Evolutionary conservation across 2,113 vertebrate genomes (phyloP).

Genomic region (Crypturellus undulatus): DNA sequence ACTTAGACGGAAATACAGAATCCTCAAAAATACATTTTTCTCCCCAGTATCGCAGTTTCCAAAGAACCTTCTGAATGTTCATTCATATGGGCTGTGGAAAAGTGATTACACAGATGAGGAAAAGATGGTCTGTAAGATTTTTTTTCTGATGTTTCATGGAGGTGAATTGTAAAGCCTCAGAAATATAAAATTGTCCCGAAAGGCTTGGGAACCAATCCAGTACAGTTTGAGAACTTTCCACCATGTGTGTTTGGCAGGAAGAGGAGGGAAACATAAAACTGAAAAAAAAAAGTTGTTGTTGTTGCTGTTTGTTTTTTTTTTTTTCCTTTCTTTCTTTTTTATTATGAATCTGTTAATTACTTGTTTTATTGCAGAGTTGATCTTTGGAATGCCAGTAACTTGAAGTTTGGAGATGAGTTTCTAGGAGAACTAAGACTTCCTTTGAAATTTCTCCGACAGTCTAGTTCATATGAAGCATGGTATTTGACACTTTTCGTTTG

Average conservation of each 20-base stretch:
- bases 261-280: background rate
- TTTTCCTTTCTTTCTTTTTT: background rate
- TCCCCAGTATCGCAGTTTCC: background rate
- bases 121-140: background rate
- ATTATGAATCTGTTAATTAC: background rate
- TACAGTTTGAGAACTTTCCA: background rate
- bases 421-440: constrained; percentile 93
- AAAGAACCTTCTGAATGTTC: background rate
- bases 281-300: background rate
- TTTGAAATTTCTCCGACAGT: constrained; percentile 89
- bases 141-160: background rate
- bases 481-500: constrained; percentile 74
- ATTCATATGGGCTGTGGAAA: background rate
- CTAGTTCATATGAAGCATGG: constrained; percentile 92
- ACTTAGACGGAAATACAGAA: background rate
- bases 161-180: background rate
- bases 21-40: background rate
- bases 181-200: background rate
- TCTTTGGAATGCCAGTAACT: constrained; percentile 97
- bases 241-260: background rate
- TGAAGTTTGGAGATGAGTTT: constrained; percentile 98
- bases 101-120: background rate
- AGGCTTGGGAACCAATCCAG: background rate
- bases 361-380: constrained; percentile 85
- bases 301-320: background rate